Evolutionary conservation across 2,113 vertebrate genomes (phyloP).

Genomic region (Protobothrops flavoviridis): DNA sequence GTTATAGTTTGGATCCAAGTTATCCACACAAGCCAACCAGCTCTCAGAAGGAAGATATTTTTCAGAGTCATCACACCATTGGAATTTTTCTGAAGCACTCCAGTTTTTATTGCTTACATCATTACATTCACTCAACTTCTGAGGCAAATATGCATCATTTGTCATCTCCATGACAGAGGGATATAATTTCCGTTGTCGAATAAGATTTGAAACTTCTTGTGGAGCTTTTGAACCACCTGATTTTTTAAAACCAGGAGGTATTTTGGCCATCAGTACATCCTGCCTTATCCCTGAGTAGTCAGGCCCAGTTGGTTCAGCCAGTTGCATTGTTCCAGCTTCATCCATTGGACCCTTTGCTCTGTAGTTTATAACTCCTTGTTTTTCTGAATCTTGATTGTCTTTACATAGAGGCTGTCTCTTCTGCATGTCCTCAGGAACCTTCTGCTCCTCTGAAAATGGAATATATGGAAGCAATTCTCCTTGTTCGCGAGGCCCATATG

Average conservation of each 20-base stretch:
- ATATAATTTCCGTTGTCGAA: conserved; percentile 47
- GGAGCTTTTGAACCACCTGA: conserved; percentile 34
- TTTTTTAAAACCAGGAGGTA: conserved; percentile 46
- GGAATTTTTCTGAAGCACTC: conserved; percentile 33
- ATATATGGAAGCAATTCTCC: conserved; percentile 44
- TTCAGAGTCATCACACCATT: conserved; percentile 58
- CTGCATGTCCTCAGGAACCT: conserved; percentile 43
- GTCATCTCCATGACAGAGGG: conserved; percentile 49
- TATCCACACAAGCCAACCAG: conserved; percentile 57
- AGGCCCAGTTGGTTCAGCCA: conserved; percentile 36
- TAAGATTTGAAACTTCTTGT: conserved; percentile 39
- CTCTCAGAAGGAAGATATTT: conserved; percentile 45
- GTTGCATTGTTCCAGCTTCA: conserved; percentile 47
- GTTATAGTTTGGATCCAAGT: conserved; percentile 32
- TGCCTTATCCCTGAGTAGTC: conserved; percentile 42
- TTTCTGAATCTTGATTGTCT: conserved; percentile 44
- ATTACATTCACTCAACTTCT: conserved; percentile 49
- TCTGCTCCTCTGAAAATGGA: conserved; percentile 50
- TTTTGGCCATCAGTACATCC: conserved; percentile 46
- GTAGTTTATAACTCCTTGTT: conserved; percentile 15
- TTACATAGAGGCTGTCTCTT: conserved; percentile 51
- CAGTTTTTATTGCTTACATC: conserved; percentile 27
- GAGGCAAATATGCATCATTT: conserved; percentile 43
- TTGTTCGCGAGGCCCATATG: conserved; percentile 38
- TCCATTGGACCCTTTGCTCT: conserved; percentile 16